Percentiles rank a stretch among this genome's conserved stretches.
Evolutionary conservation across 2,797 vertebrate species (phyloP).

Genomic region (Sebastes cheni): DNA sequence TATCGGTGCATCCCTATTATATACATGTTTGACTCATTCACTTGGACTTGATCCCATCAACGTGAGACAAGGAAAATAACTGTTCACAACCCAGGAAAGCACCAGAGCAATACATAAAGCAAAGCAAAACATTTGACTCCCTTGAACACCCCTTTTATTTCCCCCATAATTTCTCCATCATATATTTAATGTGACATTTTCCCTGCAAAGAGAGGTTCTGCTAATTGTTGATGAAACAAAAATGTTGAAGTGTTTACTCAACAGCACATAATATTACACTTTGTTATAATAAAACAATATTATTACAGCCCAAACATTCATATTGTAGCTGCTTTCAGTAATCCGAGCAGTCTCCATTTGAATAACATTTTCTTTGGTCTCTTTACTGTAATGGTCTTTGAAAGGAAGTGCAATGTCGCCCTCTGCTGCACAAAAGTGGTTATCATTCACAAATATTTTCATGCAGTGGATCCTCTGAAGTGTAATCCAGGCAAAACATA

Average conservation of each 20-base stretch:
- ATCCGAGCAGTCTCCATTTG: not conserved
- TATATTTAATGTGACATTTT: not conserved
- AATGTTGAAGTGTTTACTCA: not conserved
- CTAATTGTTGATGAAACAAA: not conserved
- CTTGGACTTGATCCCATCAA: not conserved
- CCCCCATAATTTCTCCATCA: not conserved
- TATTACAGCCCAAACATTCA: not conserved
- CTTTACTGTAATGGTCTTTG: not conserved
- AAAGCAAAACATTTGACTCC: not conserved
- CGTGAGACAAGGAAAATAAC: not conserved
- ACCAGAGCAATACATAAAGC: not conserved
- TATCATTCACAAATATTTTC: not conserved
- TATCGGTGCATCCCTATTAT: too few species aligned
- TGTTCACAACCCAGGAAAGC: not conserved
- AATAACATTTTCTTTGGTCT: not conserved
- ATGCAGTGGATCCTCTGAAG: not conserved
- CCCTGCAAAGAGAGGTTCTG: not conserved
- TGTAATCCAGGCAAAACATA: not conserved
- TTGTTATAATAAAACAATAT: not conserved
- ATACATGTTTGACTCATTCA: not conserved
- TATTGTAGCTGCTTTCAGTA: not conserved
- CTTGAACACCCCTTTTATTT: not conserved
- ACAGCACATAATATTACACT: not conserved
- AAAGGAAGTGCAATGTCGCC: conserved; percentile 38
- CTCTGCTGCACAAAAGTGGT: conserved; percentile 44